Evolutionary conservation across 2,797 vertebrate genomes (phyloP).

Genomic region (Podarcis siculus): DNA sequence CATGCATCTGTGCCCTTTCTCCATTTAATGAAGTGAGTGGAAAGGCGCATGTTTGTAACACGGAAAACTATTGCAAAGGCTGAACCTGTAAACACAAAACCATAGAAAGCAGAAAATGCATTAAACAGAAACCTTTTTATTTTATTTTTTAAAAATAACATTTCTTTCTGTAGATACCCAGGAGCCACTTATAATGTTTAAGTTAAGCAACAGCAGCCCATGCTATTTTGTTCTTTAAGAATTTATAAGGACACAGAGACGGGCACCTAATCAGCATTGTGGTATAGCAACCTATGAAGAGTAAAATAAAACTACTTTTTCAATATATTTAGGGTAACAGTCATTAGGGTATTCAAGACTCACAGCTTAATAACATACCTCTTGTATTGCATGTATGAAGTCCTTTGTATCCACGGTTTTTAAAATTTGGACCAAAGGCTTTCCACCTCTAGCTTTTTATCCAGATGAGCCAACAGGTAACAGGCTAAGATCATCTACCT

Average conservation of each 20-base stretch:
- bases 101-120: background rate
- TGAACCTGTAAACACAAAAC: background rate
- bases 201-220: slow-evolving; percentile 21
- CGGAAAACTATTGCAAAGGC: background rate
- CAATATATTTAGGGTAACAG: background rate
- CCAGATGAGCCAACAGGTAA: background rate
- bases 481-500: background rate
- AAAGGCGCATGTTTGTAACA: background rate
- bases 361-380: background rate
- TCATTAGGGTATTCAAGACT: background rate
- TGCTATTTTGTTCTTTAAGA: slow-evolving; percentile 20
- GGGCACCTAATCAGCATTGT: background rate
- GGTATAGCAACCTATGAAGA: background rate
- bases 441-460: too few species aligned
- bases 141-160: background rate
- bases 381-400: background rate
- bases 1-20: slow-evolving; percentile 8
- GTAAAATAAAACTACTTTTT: background rate
- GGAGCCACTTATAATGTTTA: slow-evolving; percentile 5
- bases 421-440: too few species aligned
- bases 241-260: background rate
- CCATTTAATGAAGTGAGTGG: background rate
- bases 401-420: background rate
- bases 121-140: slow-evolving; percentile 20
- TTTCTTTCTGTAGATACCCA: background rate